Base-by-base conservation (phyloP, 2,113 vertebrate genomes). In the Callithrix jacchus region DNA sequence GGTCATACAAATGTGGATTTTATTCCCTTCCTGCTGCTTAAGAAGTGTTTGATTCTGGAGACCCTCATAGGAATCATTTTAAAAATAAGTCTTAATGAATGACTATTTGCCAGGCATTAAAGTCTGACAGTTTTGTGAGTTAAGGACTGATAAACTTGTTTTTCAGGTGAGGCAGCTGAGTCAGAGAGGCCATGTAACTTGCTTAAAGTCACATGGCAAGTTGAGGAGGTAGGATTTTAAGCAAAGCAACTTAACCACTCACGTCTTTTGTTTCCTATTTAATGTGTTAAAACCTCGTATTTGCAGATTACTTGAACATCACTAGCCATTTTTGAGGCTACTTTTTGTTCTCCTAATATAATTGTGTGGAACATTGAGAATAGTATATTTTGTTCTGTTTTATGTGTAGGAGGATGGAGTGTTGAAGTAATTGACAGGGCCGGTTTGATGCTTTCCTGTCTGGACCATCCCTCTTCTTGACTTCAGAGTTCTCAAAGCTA, bases 321-420 rank as follows among this genome's bases (percentile, higher is more conserved):
- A 64, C 58, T 42, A 82, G 68, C 56, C 79, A 58, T 77, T 56
- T 92, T 61, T 47, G 42, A 52, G 32, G 18, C 73, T 92, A 0
- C 49, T 40, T 87, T 96, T 88, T 88, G 70, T 73, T 77, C 30
- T 64, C 42, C 45, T 87, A 37, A 64, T 94, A 20, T 35, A 82
- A 71, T 89, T 74, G 11, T 66, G 42, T 54, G 20, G 56, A 80
- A 7, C 93, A 54, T 14, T 85, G 88, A 66, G 61, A 87, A 54
- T 74, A 35, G 16, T 83, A 91, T 87, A 23, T 37, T 70, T 87
- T 96, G 21, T 83, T 52, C 79, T 95, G 21, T 92, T 92, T 68
- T 81, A 32, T 68, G 58, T 30, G 0, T 74, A 27, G 68, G 70
- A 45, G 85, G n/a, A 16, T 90, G 47, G 82, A 96, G 42, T 82